Base-by-base conservation (phyloP, 2,888 invertebrate species). In the Mythimna impura region DNA sequence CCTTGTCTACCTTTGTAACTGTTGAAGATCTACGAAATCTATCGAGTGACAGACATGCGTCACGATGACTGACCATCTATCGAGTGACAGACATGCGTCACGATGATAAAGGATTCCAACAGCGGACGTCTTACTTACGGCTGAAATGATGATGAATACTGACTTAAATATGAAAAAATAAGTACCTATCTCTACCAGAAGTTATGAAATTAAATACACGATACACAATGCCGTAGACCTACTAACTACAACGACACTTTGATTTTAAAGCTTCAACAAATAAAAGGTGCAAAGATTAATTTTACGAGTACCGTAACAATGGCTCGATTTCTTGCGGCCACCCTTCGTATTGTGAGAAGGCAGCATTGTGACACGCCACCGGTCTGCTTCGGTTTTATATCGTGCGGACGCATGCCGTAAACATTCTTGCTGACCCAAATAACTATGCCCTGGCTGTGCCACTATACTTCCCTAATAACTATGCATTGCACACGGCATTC, bases 381-480 rank as follows among this genome's bases (percentile, higher is more conserved):
- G 68, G 52, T 62, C 78, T 74, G 81, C 86, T 82, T 75, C 88
- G 84, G 82, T 86, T 90, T 89, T 88, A 88, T 86, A 73, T 71
- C 77, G 58, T 61, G 60, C 60, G 76, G 72, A 74, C 81, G 86
- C 83, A 77, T 89, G 80, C 89, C 88, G 76, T 83, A 82, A 86
- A 87, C 88, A 91, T 91, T 91, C 91, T 87, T 86, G 81, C 77
- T 72, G 85, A 84, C 86, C 88, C 88, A 76, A 89, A 90, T 90
- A 90, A 84, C 87, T 88, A 80, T 87, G 81, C 85, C 85, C 82
- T 82, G 73, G 76, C 86, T 85, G 84, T 81, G 86, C 78, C 81
- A 84, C 87, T 88, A 74, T 71, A 87, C 86, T 87, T 84, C 78
- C 80, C 78, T 87, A 87, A 91, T 90, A 90, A 85, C 87, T 88